Base-by-base conservation (phyloP, 2,888 invertebrate species). In the Eulithis prunata region DNA sequence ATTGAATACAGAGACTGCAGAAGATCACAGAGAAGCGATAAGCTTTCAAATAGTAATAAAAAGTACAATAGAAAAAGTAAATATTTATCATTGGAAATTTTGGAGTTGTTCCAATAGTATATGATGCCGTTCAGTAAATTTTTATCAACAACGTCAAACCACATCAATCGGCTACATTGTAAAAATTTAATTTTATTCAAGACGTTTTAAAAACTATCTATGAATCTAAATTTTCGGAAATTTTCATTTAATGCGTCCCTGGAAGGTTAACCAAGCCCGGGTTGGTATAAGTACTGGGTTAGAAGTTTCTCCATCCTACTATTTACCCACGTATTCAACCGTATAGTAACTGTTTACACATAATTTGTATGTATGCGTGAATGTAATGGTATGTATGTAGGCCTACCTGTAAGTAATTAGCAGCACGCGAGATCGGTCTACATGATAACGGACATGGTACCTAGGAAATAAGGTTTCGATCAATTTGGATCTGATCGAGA, bases 311-410 rank as follows among this genome's bases (percentile, higher is more conserved):
- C 58, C 65, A 71, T 67, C 62, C 66, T 62, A 66, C 51, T 62
- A 72, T 72, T 71, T 72, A 68, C 52, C 53, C 56, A 65, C 58
- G 71, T 71, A 71, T 58, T 69, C 72, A 69, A 67, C 72, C 69
- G 65, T 71, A 67, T 36, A 68, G 64, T 73, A 74, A 71, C 74
- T 68, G 71, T 68, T 71, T 63, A 70, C 62, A 71, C 69, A 71
- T 71, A 71, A 71, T 66, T 41, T 70, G 58, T 71, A 62, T 59
- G 59, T 68, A 71, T 70, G 72, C 70, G 71, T 74, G 74, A 72
- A 71, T 68, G 65, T 71, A 73, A 72, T 73, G 64, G 66, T 71
- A 68, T 59, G 68, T 73, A 73, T 72, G 71, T 71, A 68, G 71
- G 71, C 64, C 65, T 71, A 62, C 67, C 60, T 66, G 64, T 63